Conservation (phyloP, 2,888 invertebrate genomes). For the Exocentrus adspersus region DNA sequence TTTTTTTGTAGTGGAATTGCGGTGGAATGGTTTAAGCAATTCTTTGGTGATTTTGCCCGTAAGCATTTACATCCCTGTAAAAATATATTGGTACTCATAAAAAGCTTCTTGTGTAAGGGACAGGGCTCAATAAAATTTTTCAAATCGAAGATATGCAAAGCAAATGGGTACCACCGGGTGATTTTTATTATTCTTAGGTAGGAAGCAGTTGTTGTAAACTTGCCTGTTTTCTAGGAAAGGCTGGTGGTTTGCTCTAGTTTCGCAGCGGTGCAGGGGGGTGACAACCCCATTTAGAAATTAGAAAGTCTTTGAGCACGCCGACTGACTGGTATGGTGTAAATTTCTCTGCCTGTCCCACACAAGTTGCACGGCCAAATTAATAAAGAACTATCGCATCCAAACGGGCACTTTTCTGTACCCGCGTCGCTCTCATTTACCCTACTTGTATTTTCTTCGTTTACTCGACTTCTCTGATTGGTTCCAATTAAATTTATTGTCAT, state of each 20-base stretch:
- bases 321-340: too few species aligned
- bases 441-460: too few species aligned
- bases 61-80: too few species aligned
- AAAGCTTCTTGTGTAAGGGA: not conserved
- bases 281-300: not conserved
- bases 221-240: not conserved
- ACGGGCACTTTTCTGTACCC: too few species aligned
- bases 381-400: too few species aligned
- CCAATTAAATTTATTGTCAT: not conserved
- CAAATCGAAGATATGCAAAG: not conserved
- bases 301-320: not conserved
- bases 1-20: slow-evolving; percentile 23
- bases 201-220: not conserved
- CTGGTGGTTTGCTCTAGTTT: not conserved
- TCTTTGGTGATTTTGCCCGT: too few species aligned
- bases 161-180: too few species aligned
- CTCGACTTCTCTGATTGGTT: not conserved
- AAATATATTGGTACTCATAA: too few species aligned
- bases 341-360: too few species aligned
- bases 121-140: not conserved
- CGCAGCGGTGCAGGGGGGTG: not conserved
- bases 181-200: not conserved
- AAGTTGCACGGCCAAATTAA: too few species aligned
- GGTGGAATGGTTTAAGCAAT: slow-evolving; percentile 29
- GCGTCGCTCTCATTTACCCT: too few species aligned